Evolutionary conservation across 2,797 vertebrate species (phyloP), one percentile per base, ranked within the genome.

Genomic region (Sciaenops ocellatus): DNA sequence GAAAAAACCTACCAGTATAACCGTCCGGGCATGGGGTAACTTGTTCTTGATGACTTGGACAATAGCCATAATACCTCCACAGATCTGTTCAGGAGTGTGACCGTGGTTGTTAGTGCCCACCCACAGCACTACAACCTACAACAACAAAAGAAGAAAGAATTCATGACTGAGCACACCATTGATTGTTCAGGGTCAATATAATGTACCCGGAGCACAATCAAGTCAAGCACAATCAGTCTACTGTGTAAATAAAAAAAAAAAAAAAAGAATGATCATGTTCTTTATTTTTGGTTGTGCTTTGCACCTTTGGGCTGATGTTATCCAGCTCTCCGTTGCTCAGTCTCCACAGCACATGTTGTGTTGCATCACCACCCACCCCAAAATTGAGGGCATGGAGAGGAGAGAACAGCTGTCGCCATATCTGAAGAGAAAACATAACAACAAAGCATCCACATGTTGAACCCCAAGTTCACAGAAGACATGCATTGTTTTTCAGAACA

Each of bases 341-440:
- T 81, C 97, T 94, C 97, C 97, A 98, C 44, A 98, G 91, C 52
- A 98, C 97, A 34, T 98, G 96, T 82, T 98, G 97, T 2, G 97
- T 98, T 73, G 93, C 95, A 81, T 98, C 97, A 4, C 97, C 96
- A 15, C 97, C 96, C 3, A 98, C 93, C 61, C 97, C 97, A 79
- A 98, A 98, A 90, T 98, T 98, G 46, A 98, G 94, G 12, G 96
- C 95, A 22, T 98, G 97, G 38, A 98, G 95, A n/a, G 97, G 97
- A 42, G 97, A 98, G 85, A 98, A 98, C 67, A 98, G 91, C 68
- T 98, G 94, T 54, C 97, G 90, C 97, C 97, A 98, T 69, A 98
- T 94, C 97, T 98, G 77, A 26, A 79, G 83, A 62, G 57, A 91
- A 85, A 84, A 18, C 30, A 67, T 26, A 79, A 73, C 38, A 84